phyloP scores from a whole-genome alignment of 2,113 vertebrate species.

The Amazona guildingii region DNA sequence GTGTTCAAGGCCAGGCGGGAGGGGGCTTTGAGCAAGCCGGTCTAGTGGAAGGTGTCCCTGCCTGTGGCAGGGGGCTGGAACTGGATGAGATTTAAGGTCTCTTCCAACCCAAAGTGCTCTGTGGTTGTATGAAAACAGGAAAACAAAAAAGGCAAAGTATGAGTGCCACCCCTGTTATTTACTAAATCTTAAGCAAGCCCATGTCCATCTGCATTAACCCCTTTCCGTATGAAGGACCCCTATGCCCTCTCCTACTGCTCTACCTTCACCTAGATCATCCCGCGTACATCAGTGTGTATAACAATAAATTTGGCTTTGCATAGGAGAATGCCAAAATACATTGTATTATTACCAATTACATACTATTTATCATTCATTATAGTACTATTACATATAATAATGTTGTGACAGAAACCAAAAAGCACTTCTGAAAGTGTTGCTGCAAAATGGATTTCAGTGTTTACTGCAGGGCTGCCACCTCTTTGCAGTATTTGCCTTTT shows the following conservation, averaged over 20 bases:
- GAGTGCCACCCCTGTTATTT: background rate
- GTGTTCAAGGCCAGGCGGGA: background rate
- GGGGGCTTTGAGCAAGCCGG: background rate
- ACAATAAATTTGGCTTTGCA: background rate
- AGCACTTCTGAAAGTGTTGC: fast-evolving
- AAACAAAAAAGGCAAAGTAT: background rate
- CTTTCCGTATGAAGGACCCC: background rate
- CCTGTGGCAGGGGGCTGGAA: background rate
- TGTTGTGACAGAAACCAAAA: background rate
- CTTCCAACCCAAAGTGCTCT: background rate
- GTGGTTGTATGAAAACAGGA: background rate
- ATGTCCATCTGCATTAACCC: background rate
- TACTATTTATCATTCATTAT: too few species aligned
- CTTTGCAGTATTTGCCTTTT: too few species aligned
- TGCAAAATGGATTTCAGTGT: background rate
- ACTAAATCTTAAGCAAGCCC: background rate
- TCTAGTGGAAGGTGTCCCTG: background rate
- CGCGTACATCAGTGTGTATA: background rate
- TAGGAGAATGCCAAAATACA: background rate
- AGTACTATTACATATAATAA: background rate
- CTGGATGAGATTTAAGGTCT: background rate
- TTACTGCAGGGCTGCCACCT: background rate
- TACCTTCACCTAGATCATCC: background rate
- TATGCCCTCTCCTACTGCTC: background rate
- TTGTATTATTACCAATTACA: background rate